A percentile compares a stretch with the other conserved stretches of the same genome.
Evolutionary conservation across 2,113 vertebrate genomes (phyloP).

Genomic region (Sceloporus tristichus): DNA sequence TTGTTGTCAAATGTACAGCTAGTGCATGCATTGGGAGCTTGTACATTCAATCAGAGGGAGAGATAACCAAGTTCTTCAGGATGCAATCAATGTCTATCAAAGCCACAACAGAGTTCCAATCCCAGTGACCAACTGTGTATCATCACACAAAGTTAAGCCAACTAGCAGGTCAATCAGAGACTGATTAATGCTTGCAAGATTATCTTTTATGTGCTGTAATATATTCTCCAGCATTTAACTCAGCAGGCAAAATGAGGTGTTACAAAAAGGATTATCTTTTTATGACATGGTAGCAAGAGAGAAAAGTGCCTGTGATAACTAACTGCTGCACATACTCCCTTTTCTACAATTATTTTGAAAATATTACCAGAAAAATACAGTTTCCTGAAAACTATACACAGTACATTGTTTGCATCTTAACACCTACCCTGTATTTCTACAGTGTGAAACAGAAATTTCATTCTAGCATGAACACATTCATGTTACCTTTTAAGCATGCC

Average conservation of each 20-base stretch:
- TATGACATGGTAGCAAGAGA: background rate
- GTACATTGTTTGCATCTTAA: background rate
- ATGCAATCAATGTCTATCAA: background rate
- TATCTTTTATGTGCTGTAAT: background rate
- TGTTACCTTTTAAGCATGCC: background rate
- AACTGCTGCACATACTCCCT: background rate
- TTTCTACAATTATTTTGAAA: background rate
- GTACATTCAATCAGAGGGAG: background rate
- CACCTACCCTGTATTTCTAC: background rate
- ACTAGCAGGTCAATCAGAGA: background rate
- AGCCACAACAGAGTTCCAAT: background rate
- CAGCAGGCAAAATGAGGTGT: background rate
- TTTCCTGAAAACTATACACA: background rate
- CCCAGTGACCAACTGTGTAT: background rate
- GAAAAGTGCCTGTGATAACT: background rate
- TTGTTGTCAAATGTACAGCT: background rate
- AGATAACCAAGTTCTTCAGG: background rate
- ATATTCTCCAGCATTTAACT: slow-evolving; percentile 6
- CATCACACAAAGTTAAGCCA: background rate
- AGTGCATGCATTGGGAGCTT: background rate
- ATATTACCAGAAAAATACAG: background rate
- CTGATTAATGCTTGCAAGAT: background rate
- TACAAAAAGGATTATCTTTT: background rate
- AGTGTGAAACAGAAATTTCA: background rate
- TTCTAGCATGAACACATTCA: background rate